phyloP scores from a whole-genome alignment of 2,888 invertebrate genomes.

The Cordilura impudica region DNA sequence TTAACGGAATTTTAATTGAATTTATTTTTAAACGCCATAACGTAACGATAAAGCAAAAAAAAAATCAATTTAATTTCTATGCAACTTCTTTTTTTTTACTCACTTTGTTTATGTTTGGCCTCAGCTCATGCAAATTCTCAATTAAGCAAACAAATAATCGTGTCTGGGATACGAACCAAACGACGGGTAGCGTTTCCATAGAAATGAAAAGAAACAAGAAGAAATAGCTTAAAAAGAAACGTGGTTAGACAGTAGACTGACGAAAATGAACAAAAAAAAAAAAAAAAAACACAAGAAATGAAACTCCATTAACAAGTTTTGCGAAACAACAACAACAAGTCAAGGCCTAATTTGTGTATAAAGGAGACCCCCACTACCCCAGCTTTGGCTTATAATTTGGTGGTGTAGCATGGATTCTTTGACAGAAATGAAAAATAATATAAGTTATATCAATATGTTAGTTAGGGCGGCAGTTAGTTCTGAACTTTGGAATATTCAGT shows the following conservation, averaged over 20 bases:
- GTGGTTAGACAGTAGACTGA: too few relatives aligned
- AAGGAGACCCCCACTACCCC: too few relatives aligned
- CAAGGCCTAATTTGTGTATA: too few relatives aligned
- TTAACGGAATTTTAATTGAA: slow-evolving; percentile 58
- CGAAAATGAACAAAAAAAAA: too few relatives aligned
- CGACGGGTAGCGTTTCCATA: slow-evolving; percentile 14
- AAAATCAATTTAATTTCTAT: slow-evolving; percentile 27
- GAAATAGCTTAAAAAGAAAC: neutral
- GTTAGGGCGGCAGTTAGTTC: too few relatives aligned
- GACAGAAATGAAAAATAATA: too few relatives aligned
- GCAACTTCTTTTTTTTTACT: too few relatives aligned
- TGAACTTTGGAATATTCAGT: too few relatives aligned
- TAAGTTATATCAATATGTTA: too few relatives aligned
- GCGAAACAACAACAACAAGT: too few relatives aligned
- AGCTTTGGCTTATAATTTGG: too few relatives aligned
- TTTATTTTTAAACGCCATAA: slow-evolving; percentile 57
- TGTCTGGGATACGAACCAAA: slow-evolving; percentile 46
- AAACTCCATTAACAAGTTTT: neutral
- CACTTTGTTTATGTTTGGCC: neutral
- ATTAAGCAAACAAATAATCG: slow-evolving; percentile 58
- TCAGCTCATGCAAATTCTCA: slow-evolving; percentile 40
- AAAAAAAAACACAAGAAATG: neutral
- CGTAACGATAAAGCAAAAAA: neutral
- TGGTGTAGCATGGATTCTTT: too few relatives aligned
- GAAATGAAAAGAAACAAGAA: neutral